A percentile compares a stretch with the other conserved stretches of the same genome.
Conservation (phyloP, 2,888 invertebrate genomes). For the Phytoseiulus persimilis region DNA sequence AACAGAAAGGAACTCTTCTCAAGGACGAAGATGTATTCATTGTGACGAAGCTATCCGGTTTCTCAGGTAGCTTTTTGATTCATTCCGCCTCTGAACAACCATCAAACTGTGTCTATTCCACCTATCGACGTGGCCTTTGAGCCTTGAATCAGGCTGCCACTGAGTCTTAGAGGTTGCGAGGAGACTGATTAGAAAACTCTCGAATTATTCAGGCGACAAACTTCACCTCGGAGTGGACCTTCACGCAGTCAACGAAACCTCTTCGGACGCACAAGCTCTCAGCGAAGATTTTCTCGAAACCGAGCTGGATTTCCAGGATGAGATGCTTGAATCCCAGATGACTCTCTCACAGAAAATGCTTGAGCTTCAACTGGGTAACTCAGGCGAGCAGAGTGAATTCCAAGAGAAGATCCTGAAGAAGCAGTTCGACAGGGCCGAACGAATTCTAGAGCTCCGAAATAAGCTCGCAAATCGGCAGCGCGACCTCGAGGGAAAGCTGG, state of each 20-base stretch:
- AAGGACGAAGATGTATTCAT: slow-evolving; percentile 12
- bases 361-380: not conserved
- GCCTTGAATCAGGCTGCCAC: too few species aligned
- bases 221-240: not conserved
- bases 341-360: not conserved
- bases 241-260: slow-evolving; percentile 8
- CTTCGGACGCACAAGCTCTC: not conserved
- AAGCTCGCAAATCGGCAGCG: not conserved
- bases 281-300: not conserved
- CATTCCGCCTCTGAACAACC: too few species aligned
- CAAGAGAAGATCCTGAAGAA: not conserved
- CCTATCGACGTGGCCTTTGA: too few species aligned
- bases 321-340: not conserved
- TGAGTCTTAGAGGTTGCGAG: too few species aligned
- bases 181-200: not conserved
- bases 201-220: not conserved
- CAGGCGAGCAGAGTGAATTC: not conserved
- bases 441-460: not conserved
- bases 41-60: not conserved
- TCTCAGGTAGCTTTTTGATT: not conserved
- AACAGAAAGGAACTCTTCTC: slow-evolving; percentile 22
- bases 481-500: not conserved
- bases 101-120: too few species aligned
- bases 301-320: not conserved
- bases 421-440: not conserved